Conservation (phyloP, 2,113 vertebrate genomes). For the Strix aluco region DNA sequence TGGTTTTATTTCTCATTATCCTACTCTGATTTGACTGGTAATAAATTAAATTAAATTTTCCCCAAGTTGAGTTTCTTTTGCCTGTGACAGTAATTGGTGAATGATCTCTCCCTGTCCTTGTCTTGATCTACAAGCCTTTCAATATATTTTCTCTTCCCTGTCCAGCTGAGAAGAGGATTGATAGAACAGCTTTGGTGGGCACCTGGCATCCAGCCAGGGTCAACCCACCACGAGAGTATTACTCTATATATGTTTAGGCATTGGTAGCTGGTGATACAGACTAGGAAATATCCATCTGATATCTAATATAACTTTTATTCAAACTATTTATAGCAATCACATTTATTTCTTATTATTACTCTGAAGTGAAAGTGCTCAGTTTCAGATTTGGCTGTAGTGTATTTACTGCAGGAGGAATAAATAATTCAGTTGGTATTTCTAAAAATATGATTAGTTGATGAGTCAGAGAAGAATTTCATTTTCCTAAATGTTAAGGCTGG, state of each 20-base stretch:
- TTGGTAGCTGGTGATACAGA: not conserved
- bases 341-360: not conserved
- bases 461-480: conserved; percentile 39
- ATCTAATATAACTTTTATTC: not conserved
- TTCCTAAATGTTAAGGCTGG: conserved; percentile 14
- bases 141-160: not conserved
- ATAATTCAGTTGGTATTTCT: conserved; percentile 40
- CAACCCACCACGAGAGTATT: not conserved
- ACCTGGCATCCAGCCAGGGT: not conserved
- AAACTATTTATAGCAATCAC: not conserved
- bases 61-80: not conserved
- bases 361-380: not conserved
- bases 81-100: not conserved
- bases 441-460: conserved; percentile 47
- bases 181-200: not conserved
- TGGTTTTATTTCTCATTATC: not conserved
- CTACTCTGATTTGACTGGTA: not conserved
- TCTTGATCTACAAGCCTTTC: not conserved
- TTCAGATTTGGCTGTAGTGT: not conserved
- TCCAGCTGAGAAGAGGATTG: not conserved
- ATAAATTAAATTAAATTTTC: not conserved
- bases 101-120: not conserved
- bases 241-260: not conserved
- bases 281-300: not conserved
- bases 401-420: conserved; percentile 30